phyloP scores from a whole-genome alignment of 2,113 vertebrate species.

The Calidris pugnax region DNA sequence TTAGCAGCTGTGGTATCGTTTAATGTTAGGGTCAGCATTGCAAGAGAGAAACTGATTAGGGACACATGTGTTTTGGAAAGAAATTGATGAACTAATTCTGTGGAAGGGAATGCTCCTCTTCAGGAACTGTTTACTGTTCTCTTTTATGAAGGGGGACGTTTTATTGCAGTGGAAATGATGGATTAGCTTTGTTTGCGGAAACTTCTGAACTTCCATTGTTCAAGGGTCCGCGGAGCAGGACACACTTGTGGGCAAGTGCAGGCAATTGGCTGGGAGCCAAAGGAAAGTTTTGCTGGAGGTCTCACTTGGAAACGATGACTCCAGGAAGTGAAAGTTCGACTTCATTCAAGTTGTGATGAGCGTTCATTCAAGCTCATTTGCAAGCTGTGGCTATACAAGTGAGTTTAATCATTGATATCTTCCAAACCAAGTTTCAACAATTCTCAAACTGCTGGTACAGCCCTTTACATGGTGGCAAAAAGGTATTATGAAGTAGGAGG shows the following conservation, averaged over 20 bases:
- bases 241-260: background rate
- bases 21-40: background rate
- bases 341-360: background rate
- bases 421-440: background rate
- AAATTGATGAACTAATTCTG: background rate
- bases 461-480: background rate
- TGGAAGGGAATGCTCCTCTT: background rate
- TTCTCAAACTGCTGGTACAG: background rate
- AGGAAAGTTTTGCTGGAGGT: background rate
- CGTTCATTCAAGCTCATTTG: background rate
- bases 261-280: background rate
- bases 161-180: constrained; percentile 5
- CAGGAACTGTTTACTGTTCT: background rate
- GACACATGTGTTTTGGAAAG: background rate
- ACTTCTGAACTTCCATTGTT: constrained; percentile 36
- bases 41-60: background rate
- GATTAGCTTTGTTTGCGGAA: constrained; percentile 5
- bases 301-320: background rate
- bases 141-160: background rate
- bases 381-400: background rate
- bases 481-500: background rate
- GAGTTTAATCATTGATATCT: background rate
- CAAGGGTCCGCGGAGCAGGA: background rate
- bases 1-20: background rate
- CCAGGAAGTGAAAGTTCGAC: constrained; percentile 29